Evolutionary conservation across 2,888 invertebrate species (phyloP).

Genomic region (Dendrolimus houi): DNA sequence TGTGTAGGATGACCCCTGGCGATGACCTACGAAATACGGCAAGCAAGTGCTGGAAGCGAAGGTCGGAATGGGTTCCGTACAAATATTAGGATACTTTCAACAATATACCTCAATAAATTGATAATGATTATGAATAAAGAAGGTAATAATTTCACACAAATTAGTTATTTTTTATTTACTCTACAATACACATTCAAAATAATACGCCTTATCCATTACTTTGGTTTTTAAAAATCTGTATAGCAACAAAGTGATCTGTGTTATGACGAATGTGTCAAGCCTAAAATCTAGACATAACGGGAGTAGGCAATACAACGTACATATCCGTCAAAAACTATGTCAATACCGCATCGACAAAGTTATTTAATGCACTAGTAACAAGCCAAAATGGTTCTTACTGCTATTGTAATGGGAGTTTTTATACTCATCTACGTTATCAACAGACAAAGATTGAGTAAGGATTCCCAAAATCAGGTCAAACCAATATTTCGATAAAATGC

Average conservation of each 20-base stretch:
- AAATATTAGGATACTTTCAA: too few relatives aligned
- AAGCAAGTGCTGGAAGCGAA: too few relatives aligned
- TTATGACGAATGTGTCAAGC: neutral
- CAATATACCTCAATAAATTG: too few relatives aligned
- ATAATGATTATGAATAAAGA: too few relatives aligned
- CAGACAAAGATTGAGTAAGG: constrained; percentile 29
- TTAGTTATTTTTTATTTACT: too few relatives aligned
- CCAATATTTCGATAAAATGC: constrained; percentile 42
- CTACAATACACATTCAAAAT: too few relatives aligned
- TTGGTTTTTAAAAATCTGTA: too few relatives aligned
- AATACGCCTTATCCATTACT: too few relatives aligned
- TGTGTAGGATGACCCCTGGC: too few relatives aligned
- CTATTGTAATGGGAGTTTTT: constrained; percentile 16
- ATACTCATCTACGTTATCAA: constrained; percentile 29
- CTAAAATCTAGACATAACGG: constrained; percentile 31
- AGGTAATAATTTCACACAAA: too few relatives aligned
- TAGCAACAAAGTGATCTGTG: neutral
- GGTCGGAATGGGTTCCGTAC: too few relatives aligned
- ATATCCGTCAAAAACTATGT: constrained; percentile 29
- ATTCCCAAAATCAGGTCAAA: constrained; percentile 57
- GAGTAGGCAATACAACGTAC: constrained; percentile 26
- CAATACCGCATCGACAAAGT: constrained; percentile 26
- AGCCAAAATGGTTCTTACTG: constrained; percentile 22
- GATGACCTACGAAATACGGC: too few relatives aligned
- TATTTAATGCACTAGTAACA: constrained; percentile 9